Evolutionary conservation across 2,113 vertebrate species (phyloP), one percentile per base, ranked within the genome.

Genomic region (Corythornis cristatus): DNA sequence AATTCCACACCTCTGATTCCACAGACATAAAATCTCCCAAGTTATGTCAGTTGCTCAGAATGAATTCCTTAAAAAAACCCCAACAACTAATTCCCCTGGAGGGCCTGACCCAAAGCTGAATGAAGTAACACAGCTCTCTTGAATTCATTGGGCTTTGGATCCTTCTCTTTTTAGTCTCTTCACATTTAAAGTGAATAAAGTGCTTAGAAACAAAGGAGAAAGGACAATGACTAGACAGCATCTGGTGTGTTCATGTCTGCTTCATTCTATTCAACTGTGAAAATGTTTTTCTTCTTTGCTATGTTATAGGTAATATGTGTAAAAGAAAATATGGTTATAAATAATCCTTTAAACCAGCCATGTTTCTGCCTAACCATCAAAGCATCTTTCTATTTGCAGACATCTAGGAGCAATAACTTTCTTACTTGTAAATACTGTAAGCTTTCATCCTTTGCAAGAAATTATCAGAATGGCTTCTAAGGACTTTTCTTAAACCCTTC

Each of bases 351-450:
- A 81, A 94, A 95, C 71, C 91, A 96, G 53, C 78, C 83, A 56
- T 86, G 80, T 96, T 96, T 92, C 85, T 95, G 88, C 83, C 94
- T 96, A 96, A 95, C 84, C 86, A 74, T 92, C 94, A 86, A 89
- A 91, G 89, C 96, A 96, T 82, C 57, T 83, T 86, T 97, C 83
- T 96, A 87, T 95, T 96, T 96, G 78, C 93, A 96, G 91, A 96
- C 95, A 92, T 91, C 94, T 86, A 94, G 91, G 92, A 91, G 57
- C 78, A 97, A 66, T 92, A 83, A 83, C 91, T 90, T 95, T 88
- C 90, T 91, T 88, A 91, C 79, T 88, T 79, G 79, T 84, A 90
- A 94, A 96, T 94, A 60, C 86, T 93, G 50, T 50, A 76, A 95
- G 60, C 70, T 95, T 96, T 76, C 68, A 92, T 89, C 87, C 83